These are phyloP conservation scores for Oxyura jamaicensis DNA, from an alignment of 2,113 vertebrate genomes.

Conservation along the genomic window DNA sequence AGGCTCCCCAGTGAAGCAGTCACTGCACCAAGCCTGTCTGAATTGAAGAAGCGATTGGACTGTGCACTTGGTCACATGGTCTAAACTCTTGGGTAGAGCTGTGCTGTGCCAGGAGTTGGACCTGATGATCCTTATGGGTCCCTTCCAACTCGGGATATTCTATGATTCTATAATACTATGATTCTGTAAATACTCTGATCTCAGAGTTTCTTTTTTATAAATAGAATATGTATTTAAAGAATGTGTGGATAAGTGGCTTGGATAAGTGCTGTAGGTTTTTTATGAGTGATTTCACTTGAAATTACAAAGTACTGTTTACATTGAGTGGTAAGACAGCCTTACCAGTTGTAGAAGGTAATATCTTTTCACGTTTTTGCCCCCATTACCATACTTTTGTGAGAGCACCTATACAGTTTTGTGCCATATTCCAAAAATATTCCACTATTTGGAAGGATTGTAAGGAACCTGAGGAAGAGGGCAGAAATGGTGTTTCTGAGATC, in stretches of 20 bases:
- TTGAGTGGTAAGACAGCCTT: background rate
- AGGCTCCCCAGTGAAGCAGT: no score
- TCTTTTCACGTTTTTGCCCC: background rate
- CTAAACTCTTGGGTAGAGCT: no score
- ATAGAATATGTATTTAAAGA: background rate
- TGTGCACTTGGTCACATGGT: no score
- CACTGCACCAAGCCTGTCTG: no score
- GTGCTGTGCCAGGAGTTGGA: no score
- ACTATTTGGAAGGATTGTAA: background rate
- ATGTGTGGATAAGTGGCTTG: background rate
- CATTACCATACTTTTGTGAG: background rate
- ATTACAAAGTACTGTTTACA: background rate
- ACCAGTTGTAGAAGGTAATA: background rate
- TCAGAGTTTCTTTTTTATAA: background rate
- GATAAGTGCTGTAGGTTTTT: background rate
- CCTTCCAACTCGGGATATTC: no score
- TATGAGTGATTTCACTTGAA: background rate
- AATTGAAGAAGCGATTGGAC: no score
- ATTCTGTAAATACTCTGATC: background rate
- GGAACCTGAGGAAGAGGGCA: background rate
- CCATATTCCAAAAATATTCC: background rate
- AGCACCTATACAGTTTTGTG: fast-evolving
- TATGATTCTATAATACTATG: no score
- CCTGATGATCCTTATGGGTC: no score
- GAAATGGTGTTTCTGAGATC: background rate